Conservation (phyloP, 2,888 invertebrate species). For the Drosophila paranaensis region DNA sequence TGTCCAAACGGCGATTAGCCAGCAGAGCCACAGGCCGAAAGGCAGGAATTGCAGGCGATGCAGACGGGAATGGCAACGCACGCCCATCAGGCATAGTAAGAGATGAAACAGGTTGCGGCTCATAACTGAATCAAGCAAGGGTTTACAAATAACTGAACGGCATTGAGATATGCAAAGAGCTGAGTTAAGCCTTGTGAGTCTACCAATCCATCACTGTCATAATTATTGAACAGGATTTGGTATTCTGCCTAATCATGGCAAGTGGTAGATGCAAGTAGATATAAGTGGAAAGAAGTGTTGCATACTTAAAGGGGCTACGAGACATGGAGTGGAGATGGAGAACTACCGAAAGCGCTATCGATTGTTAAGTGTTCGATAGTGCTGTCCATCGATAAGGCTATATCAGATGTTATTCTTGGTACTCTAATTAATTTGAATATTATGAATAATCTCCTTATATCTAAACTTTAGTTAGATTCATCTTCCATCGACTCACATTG, state of each 20-base stretch:
- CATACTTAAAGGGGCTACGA: not conserved
- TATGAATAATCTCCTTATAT: not conserved
- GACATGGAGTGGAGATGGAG: no score
- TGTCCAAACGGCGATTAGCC: slow-evolving; percentile 36
- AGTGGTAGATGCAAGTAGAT: not conserved
- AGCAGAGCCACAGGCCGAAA: slow-evolving; percentile 43
- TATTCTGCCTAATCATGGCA: not conserved
- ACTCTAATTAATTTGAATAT: not conserved
- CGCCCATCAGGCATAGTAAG: slow-evolving; percentile 35
- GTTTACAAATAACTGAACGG: not conserved
- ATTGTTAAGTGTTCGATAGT: no score
- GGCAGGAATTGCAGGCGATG: slow-evolving; percentile 36
- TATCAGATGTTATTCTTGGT: no score
- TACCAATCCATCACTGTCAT: slow-evolving; percentile 28
- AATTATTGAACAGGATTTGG: slow-evolving; percentile 7
- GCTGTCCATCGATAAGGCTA: no score
- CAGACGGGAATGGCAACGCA: slow-evolving; percentile 15
- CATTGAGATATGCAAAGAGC: not conserved
- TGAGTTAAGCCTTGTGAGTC: not conserved
- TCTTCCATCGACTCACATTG: slow-evolving; percentile 67
- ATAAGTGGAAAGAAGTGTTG: not conserved
- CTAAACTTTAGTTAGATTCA: not conserved
- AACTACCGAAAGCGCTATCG: no score
- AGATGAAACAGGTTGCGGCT: slow-evolving; percentile 15
- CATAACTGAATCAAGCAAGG: slow-evolving; percentile 9